A percentile compares a stretch with the other conserved stretches of the same genome.
Evolutionary conservation across 2,888 invertebrate genomes (phyloP).

Genomic region (Ariolimax columbianus): DNA sequence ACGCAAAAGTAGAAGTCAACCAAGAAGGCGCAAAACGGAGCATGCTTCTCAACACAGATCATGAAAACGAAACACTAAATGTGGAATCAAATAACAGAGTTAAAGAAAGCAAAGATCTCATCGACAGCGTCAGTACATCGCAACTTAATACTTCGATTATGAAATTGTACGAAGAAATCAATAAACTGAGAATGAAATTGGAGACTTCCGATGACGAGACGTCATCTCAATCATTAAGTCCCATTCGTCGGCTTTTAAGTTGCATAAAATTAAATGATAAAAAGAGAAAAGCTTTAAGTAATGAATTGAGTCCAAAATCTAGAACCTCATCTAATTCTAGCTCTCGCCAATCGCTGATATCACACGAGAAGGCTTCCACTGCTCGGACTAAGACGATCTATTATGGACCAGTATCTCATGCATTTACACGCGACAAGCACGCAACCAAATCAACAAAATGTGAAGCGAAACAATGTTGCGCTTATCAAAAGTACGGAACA

Average conservation of each 20-base stretch:
- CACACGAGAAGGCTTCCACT: not conserved
- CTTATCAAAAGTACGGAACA: no score
- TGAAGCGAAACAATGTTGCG: no score
- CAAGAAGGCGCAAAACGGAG: not conserved
- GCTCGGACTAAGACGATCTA: no score
- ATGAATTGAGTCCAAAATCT: not conserved
- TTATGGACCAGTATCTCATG: no score
- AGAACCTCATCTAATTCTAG: not conserved
- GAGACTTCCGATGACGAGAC: not conserved
- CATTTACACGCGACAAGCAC: no score
- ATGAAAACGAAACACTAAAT: not conserved
- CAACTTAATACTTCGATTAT: constrained; percentile 17
- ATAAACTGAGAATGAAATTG: constrained; percentile 14
- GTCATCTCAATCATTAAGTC: no score
- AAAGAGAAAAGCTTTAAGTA: not conserved
- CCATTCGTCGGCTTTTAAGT: no score
- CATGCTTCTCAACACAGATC: not conserved
- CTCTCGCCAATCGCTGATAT: not conserved
- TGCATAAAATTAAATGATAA: no score
- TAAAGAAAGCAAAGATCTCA: not conserved
- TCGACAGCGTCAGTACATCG: not conserved
- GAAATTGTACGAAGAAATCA: constrained; percentile 31
- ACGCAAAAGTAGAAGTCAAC: not conserved
- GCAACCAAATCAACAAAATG: no score
- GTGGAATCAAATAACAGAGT: not conserved